Evolutionary conservation across 1,140 invertebrate genomes (phyloP).

Genomic region (Eulimnadia texana): DNA sequence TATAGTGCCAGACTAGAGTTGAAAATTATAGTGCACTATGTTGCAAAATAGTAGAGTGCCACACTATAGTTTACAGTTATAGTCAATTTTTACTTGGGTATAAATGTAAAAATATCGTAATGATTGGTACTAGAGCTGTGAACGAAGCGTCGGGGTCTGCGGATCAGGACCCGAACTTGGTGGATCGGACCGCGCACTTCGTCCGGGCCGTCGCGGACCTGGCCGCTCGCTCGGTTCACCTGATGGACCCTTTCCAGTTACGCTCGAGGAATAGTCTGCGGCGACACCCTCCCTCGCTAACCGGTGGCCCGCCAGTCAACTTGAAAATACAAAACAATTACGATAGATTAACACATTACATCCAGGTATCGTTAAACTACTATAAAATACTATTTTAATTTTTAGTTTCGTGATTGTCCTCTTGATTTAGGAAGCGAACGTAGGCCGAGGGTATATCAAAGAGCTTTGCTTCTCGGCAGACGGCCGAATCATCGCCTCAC

Average conservation of each 20-base stretch:
- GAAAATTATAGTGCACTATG: too few species aligned
- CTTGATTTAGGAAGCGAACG: slow-evolving; percentile 79
- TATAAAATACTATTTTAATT: too few species aligned
- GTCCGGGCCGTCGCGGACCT: slow-evolving; percentile 16
- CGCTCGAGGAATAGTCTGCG: slow-evolving; percentile 7
- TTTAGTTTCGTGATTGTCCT: neutral
- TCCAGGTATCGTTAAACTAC: slow-evolving; percentile 26
- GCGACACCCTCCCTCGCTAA: neutral
- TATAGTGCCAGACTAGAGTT: too few species aligned
- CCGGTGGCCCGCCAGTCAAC: neutral
- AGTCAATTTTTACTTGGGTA: too few species aligned
- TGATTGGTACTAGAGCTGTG: too few species aligned
- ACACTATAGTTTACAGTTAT: too few species aligned
- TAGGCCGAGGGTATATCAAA: slow-evolving; percentile 64
- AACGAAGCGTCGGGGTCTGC: neutral
- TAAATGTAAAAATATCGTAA: too few species aligned
- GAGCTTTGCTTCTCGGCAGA: slow-evolving; percentile 79
- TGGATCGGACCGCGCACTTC: slow-evolving; percentile 12
- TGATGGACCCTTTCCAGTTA: slow-evolving; percentile 15
- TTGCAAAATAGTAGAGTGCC: too few species aligned
- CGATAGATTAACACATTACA: slow-evolving; percentile 63
- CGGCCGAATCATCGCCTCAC: slow-evolving; percentile 75
- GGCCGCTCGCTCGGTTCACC: slow-evolving; percentile 10
- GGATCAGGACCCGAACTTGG: neutral
- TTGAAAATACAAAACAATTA: slow-evolving; percentile 50